These are phyloP conservation scores for Melanargia galathea DNA, from an alignment of 2,888 invertebrate genomes.

Conservation along the genomic window DNA sequence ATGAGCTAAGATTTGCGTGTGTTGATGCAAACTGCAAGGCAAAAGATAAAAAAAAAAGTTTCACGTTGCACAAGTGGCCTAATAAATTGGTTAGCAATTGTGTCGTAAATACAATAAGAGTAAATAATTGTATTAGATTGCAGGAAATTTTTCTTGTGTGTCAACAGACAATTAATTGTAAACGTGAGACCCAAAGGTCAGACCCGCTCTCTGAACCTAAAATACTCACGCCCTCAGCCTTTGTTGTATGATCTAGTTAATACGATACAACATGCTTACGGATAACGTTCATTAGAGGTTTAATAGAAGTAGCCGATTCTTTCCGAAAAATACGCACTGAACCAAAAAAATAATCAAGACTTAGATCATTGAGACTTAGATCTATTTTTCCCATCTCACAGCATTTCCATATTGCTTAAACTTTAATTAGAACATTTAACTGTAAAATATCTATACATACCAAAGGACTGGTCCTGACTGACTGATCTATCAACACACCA, in stretches of 20 bases:
- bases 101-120: neutral
- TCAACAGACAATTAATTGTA: conserved; percentile 24
- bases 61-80: too few species aligned
- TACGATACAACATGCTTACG: conserved; percentile 3
- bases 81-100: too few species aligned
- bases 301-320: conserved; percentile 4
- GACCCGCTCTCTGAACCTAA: conserved; percentile 35
- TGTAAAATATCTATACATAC: neutral
- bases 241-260: conserved; percentile 35
- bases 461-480: too few species aligned
- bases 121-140: neutral
- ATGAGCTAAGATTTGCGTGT: too few species aligned
- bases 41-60: too few species aligned
- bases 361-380: too few species aligned
- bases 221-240: conserved; percentile 38
- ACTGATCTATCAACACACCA: too few species aligned
- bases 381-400: conserved; percentile 4
- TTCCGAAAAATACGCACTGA: conserved; percentile 4
- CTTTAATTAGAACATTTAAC: neutral
- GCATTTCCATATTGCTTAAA: neutral
- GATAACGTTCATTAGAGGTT: conserved; percentile 8
- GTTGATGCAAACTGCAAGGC: too few species aligned
- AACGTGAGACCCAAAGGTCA: conserved; percentile 36
- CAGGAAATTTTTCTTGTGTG: neutral
- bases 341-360: neutral